A percentile compares a stretch with the other conserved stretches of the same genome.
Conservation (phyloP, 2,888 invertebrate species). For the Perizoma affinitatum region DNA sequence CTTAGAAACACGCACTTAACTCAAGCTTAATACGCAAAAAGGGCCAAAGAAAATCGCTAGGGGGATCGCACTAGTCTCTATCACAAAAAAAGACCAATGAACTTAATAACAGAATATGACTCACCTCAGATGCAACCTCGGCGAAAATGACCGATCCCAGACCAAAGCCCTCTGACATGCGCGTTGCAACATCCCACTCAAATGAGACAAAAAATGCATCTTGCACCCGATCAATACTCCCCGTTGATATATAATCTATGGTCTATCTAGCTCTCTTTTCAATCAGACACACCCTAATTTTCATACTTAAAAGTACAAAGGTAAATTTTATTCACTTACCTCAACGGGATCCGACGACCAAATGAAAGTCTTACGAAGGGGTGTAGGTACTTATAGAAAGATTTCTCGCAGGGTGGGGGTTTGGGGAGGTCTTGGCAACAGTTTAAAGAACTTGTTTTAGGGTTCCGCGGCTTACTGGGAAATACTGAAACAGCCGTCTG, state of each 20-base stretch:
- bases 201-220: conserved; percentile 35
- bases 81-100: background rate
- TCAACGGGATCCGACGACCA: no score
- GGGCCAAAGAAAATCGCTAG: conserved; percentile 3
- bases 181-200: conserved; percentile 21
- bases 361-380: no score
- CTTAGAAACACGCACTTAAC: background rate
- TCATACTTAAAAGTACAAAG: no score
- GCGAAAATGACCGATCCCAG: conserved; percentile 19
- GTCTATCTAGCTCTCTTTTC: background rate
- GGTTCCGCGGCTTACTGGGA: no score
- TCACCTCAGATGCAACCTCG: conserved; percentile 24
- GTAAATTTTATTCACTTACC: no score
- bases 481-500: no score
- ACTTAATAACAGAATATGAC: conserved; percentile 15
- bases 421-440: background rate
- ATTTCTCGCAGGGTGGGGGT: no score
- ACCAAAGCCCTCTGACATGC: conserved; percentile 34
- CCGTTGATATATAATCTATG: conserved; percentile 11
- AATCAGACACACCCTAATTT: background rate
- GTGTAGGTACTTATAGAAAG: no score
- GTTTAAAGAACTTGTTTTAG: background rate
- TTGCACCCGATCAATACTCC: conserved; percentile 26
- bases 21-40: background rate
- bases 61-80: conserved; percentile 1